Percentiles rank a stretch among this genome's conserved stretches.
Evolutionary conservation across 2,888 invertebrate genomes (phyloP).

Genomic region (Diloba caeruleocephala): DNA sequence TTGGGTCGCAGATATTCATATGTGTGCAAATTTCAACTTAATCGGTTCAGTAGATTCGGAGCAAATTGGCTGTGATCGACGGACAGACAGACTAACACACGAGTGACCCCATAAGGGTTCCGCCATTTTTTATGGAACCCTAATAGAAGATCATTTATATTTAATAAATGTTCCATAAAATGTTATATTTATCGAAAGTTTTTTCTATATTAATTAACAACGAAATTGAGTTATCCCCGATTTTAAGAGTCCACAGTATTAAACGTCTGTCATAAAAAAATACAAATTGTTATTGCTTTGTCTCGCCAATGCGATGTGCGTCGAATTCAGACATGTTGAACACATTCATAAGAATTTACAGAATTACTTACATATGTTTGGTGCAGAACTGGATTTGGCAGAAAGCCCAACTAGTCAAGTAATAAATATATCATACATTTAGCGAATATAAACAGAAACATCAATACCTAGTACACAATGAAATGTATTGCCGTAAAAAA

Average conservation of each 20-base stretch:
- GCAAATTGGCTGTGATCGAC: no score
- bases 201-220: slow-evolving; percentile 47
- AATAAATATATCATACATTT: slow-evolving; percentile 74
- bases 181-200: slow-evolving; percentile 36
- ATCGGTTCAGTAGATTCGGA: no score
- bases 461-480: slow-evolving; percentile 49
- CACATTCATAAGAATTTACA: slow-evolving; percentile 72
- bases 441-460: slow-evolving; percentile 68
- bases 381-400: slow-evolving; percentile 77
- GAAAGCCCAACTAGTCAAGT: slow-evolving; percentile 69
- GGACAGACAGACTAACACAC: no score
- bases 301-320: slow-evolving; percentile 59
- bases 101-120: no score
- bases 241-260: slow-evolving; percentile 58
- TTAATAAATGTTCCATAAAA: slow-evolving; percentile 31
- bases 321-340: slow-evolving; percentile 64
- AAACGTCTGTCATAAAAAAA: slow-evolving; percentile 58
- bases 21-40: no score
- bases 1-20: no score
- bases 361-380: slow-evolving; percentile 64
- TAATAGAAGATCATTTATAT: no score
- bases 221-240: slow-evolving; percentile 55
- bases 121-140: no score
- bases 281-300: slow-evolving; percentile 61
- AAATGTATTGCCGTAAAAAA: slow-evolving; percentile 45